These are phyloP conservation scores for Campoplex capitator DNA, from an alignment of 2,888 invertebrate species.

Conservation along the genomic window DNA sequence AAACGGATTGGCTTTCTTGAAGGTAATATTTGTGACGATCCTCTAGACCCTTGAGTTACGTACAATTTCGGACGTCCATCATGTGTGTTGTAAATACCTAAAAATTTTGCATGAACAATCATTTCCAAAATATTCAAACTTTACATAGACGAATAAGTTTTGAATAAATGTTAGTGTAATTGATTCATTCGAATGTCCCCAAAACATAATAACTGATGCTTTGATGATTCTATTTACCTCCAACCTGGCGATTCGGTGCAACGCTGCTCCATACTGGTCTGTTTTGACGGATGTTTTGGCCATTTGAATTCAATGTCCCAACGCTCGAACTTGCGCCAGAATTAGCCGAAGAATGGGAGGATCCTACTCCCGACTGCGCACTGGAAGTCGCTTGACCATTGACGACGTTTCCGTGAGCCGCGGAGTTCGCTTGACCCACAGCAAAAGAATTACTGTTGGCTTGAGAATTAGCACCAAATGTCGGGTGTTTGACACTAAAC, in stretches of 20 bases:
- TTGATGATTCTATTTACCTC: constrained; percentile 50
- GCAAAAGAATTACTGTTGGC: constrained; percentile 75
- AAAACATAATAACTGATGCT: background rate
- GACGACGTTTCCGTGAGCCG: constrained; percentile 76
- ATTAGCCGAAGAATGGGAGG: constrained; percentile 72
- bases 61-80: constrained; percentile 51
- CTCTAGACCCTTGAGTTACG: constrained; percentile 47
- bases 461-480: constrained; percentile 73
- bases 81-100: constrained; percentile 64
- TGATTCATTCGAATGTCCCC: background rate
- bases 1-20: constrained; percentile 65
- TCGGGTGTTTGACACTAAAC: constrained; percentile 75
- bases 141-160: background rate
- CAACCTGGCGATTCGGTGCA: constrained; percentile 66
- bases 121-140: background rate
- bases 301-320: constrained; percentile 57
- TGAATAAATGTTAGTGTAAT: background rate
- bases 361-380: constrained; percentile 77
- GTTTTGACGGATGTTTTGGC: constrained; percentile 53
- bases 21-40: constrained; percentile 21
- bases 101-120: background rate
- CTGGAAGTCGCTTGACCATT: constrained; percentile 77
- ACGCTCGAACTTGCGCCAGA: constrained; percentile 71
- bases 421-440: constrained; percentile 76
- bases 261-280: constrained; percentile 69